These are phyloP conservation scores for Gallinago jamesoni DNA, from an alignment of 2,113 vertebrate species.

Conservation along the genomic window DNA sequence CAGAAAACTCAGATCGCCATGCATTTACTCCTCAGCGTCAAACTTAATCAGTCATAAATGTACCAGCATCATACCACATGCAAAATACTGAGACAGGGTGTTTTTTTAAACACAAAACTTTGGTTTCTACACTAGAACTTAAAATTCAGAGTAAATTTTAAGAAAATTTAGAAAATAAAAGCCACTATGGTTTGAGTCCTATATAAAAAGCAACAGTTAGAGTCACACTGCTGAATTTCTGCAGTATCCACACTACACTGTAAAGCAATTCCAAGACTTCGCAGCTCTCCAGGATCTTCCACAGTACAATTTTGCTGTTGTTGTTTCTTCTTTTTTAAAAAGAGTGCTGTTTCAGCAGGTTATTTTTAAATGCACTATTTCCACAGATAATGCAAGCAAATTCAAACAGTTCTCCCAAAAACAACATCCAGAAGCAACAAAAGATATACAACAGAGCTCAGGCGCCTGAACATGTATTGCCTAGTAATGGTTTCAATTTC, in stretches of 20 bases:
- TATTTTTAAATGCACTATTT: slow-evolving; percentile 37
- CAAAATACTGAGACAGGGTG: neutral
- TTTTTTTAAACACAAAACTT: neutral
- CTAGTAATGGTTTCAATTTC: neutral
- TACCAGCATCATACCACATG: neutral
- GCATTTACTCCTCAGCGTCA: neutral
- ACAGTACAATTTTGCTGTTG: neutral
- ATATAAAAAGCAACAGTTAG: neutral
- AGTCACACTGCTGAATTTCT: slow-evolving; percentile 10
- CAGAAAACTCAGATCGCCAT: neutral
- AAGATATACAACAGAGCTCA: slow-evolving; percentile 24
- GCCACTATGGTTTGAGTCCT: neutral
- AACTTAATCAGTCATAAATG: neutral
- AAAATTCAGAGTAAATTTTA: neutral
- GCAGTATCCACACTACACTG: neutral
- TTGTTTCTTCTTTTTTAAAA: slow-evolving; percentile 9
- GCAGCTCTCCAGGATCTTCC: slow-evolving; percentile 28
- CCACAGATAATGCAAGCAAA: slow-evolving; percentile 22
- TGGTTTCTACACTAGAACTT: slow-evolving; percentile 12
- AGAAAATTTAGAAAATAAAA: slow-evolving; percentile 3
- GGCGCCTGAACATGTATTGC: neutral
- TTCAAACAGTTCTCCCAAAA: slow-evolving; percentile 48
- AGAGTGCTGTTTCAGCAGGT: slow-evolving; percentile 14
- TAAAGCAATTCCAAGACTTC: slow-evolving; percentile 36
- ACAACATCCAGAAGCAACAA: slow-evolving; percentile 45